Evolutionary conservation across 2,113 vertebrate species (phyloP).

Genomic region (Picathartes gymnocephalus): DNA sequence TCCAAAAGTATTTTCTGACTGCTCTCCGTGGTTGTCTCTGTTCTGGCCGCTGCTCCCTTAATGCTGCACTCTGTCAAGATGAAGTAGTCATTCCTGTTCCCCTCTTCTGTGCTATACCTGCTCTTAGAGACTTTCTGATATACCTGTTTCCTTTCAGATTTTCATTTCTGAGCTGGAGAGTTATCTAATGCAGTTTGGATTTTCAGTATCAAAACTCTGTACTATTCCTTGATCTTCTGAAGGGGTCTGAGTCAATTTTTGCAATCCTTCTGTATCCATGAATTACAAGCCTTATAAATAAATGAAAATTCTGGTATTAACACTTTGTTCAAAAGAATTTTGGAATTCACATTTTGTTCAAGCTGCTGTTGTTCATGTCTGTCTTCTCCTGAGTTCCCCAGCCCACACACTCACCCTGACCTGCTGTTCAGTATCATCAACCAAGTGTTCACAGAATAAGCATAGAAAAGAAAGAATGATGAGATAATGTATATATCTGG

Average conservation of each 20-base stretch:
- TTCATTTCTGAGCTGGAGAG: neutral
- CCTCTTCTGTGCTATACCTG: neutral
- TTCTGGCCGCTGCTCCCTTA: neutral
- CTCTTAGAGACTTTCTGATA: neutral
- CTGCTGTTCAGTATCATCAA: neutral
- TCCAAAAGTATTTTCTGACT: neutral
- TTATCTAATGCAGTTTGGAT: neutral
- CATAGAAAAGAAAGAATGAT: neutral
- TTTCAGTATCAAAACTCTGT: neutral
- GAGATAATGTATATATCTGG: neutral
- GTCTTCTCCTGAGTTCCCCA: neutral
- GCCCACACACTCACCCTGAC: neutral
- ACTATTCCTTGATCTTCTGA: neutral
- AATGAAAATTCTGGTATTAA: neutral
- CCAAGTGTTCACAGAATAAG: neutral
- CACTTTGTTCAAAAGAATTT: neutral
- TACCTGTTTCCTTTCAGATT: neutral
- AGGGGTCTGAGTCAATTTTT: neutral
- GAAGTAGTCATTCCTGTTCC: neutral
- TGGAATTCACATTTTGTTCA: neutral
- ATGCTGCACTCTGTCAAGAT: neutral
- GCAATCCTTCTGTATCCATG: neutral
- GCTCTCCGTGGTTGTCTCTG: neutral
- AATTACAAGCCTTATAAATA: neutral
- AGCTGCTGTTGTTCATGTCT: fast-evolving